Evolutionary conservation across 1,140 invertebrate species (phyloP), one percentile per base, ranked within the genome.

Genomic region (Scaptomyza pallida): DNA sequence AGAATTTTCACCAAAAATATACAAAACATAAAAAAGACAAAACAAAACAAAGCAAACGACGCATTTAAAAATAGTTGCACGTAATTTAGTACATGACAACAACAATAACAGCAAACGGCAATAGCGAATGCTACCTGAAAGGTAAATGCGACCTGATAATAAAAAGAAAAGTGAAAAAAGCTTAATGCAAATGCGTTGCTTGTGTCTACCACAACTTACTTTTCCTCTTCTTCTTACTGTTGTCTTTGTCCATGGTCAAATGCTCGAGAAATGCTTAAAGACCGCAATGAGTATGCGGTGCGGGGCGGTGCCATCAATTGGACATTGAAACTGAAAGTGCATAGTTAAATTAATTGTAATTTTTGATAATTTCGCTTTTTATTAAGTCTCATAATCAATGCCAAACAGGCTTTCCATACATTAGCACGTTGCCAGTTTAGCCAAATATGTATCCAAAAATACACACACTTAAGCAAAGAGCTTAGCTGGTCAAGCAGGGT

Each of bases 61-160:
- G 55, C 70, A 89, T 80, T 40, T 71, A 75, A 78, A 85, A 89
- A 89, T 89, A 85, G 71, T 80, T 89, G 71, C 85, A 89, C 85
- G 85, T 89, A 89, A 71, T 89, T 86, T 80, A 69, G 72, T 69
- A 69, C 62, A 75, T 63, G 41, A 75, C 52, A 57, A 62, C 45
- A 59, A 47, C 50, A 59, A 57, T 48, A 37, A 47, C 47, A 61
- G n/a, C 44, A 30, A 52, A 43, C 35, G 41, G 57, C 52, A 73
- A 62, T 44, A 63, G 43, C 62, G 47, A 48, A 17, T 30, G 55
- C 45, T 60, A 60, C 55, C 55, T 51, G 67, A 68, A 73, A 74
- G 68, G 50, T 75, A 71, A 76, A 70, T 67, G 71, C 45, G 48
- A 70, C 48, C 40, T 33, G 35, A 57, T 37, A 74, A 71, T 47